Base-by-base conservation (phyloP, 2,888 invertebrate genomes). In the Liodrosophila aerea region DNA sequence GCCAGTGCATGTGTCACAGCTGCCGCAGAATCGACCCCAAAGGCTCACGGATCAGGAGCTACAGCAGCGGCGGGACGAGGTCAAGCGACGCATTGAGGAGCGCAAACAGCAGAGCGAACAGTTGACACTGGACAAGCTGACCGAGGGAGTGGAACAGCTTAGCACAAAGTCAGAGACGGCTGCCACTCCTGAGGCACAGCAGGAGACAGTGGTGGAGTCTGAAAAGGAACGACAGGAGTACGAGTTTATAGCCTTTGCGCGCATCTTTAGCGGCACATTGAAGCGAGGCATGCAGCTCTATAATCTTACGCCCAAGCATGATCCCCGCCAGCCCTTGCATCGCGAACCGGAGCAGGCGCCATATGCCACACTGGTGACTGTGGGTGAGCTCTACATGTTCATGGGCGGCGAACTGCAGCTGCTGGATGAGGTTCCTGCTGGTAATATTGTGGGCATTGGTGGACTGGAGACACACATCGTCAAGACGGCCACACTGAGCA, bases 341-440 rank as follows among this genome's bases (percentile, higher is more conserved):
- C 73, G 78, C 2, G 18, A 57, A 13, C 31, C 51, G 1, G 67
- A 51, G 0, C 65, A 86, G 15, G 89, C 90, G 0, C 88, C 88
- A 88, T 92, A 87, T 40, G 85, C 89, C 15, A 87, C 68, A 9
- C 82, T 82, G 41, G 89, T 89, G 0, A 91, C 87, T 1, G 92
- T 98, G 8, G 92, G 93, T 43, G 93, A 95, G 62, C 90, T 99
- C 0, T 99, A 96, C 87, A 91, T 98, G 73, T 92, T 99, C 60
- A 97, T 98, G 95, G 99, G 99, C 5, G 92, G 97, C 74, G 98
- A 99, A 83, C 89, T 98, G 51, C 95, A 96, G 88, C 88, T 91
- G 0, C 92, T 98, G 31, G 93, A 95, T 22, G 92, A 93, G 87
- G 95, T 96, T 1, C 93, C 95, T 1, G 96, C 97, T 37, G 99